Evolutionary conservation across 1,140 invertebrate species (phyloP), one percentile per base, ranked within the genome.

Genomic region (Drosophila grimshawi): DNA sequence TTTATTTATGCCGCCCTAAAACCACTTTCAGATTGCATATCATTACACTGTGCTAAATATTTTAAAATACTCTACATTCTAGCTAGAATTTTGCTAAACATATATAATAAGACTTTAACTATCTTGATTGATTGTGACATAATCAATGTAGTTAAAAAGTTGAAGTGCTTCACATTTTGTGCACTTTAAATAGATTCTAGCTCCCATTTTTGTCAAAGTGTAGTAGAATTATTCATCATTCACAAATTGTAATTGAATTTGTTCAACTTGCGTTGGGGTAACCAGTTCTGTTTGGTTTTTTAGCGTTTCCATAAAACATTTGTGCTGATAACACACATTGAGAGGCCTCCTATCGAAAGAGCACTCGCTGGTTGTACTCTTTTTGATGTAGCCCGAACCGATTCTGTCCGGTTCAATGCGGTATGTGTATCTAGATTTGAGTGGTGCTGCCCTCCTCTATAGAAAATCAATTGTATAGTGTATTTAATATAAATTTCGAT

Each of bases 401-500:
- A 19, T 19, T 19, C 19, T 19, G 19, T 19, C 55, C 37, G 19
- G 66, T 78, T 73, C 43, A 39, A 41, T 57, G 68, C 55, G 71
- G 78, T 73, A 78, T 5, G 4, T 4, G 39, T 7, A 60, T 6
- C 53, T 59, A 43, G 29, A 39, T 43, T 85, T 72, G 56, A 78
- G 68, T 83, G 78, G 19, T 73, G 69, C 1, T 19, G 19, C 19
- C 75, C 80, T 72, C 70, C 86, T 86, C 67, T 85, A 89, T 76
- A 56, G 67, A 53, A 89, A 85, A 85, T 81, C 80, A 89, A 89
- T 81, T 83, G 78, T 69, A 73, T 43, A 53, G 66, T 81, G 86
- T 90, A 86, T 86, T 81, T 10, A 10, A 51, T 67, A 80, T 80
- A 69, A 66, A 76, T 49, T 75, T 85, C 70, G 85, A 89, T 89